Evolutionary conservation across 2,888 invertebrate species (phyloP).

Genomic region (Himalopsyche anomala): DNA sequence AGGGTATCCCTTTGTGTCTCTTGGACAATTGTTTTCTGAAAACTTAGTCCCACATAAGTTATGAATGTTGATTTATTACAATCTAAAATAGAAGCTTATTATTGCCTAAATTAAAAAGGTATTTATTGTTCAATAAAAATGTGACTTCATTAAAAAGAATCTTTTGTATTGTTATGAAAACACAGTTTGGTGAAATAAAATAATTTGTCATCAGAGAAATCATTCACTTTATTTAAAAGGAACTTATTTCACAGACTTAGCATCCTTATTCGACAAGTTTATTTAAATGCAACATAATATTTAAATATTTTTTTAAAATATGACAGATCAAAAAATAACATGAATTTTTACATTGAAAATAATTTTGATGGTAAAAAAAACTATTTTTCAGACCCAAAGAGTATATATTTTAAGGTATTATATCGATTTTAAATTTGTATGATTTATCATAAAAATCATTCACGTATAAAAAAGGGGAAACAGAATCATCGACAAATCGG

Average conservation of each 20-base stretch:
- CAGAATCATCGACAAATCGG: neutral
- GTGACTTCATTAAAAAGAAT: constrained; percentile 9
- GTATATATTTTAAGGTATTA: too few species aligned
- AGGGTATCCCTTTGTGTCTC: constrained; percentile 53
- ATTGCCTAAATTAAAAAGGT: neutral
- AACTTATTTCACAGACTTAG: too few species aligned
- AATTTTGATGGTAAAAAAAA: too few species aligned
- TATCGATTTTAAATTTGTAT: too few species aligned
- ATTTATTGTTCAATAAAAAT: neutral
- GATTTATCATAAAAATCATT: too few species aligned
- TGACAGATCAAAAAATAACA: too few species aligned
- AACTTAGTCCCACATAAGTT: constrained; percentile 56
- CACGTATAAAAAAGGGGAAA: neutral
- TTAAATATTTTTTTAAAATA: too few species aligned
- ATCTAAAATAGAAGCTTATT: constrained; percentile 6
- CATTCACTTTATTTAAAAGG: too few species aligned
- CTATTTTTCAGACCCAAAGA: too few species aligned
- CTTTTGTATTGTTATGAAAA: neutral
- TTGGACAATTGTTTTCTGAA: constrained; percentile 54
- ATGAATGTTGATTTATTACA: constrained; percentile 58
- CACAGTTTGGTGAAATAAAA: neutral
- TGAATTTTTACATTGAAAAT: too few species aligned
- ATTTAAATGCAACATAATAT: too few species aligned
- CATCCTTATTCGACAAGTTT: too few species aligned
- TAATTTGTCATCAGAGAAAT: neutral